These are phyloP conservation scores for Saturnia pavonia DNA, from an alignment of 2,888 invertebrate genomes.

Conservation along the genomic window DNA sequence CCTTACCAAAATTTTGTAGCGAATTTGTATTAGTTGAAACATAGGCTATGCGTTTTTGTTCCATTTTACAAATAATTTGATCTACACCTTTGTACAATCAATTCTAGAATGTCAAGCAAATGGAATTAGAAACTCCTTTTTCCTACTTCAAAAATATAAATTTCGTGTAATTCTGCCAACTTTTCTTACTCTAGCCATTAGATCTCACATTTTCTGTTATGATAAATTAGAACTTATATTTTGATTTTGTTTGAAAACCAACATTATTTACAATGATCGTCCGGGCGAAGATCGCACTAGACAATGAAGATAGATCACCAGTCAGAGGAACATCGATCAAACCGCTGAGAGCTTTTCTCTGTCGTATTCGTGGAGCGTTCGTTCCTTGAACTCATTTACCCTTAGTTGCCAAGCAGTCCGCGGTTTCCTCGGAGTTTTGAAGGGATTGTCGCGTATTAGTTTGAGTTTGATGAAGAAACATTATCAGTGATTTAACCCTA, in stretches of 20 bases:
- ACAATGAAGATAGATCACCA: constrained; percentile 37
- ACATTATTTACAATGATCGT: constrained; percentile 15
- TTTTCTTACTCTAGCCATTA: background rate
- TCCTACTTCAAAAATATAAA: background rate
- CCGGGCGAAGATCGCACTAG: constrained; percentile 6
- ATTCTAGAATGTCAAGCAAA: too few species aligned
- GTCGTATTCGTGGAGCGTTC: constrained; percentile 21
- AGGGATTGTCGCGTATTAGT: background rate
- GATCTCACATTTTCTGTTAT: background rate
- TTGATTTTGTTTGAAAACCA: background rate
- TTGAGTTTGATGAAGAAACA: background rate
- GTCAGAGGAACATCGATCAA: constrained; percentile 33
- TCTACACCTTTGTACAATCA: too few species aligned
- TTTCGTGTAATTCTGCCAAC: background rate
- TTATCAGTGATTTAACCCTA: background rate
- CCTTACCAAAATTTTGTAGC: too few species aligned
- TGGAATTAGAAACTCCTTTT: background rate
- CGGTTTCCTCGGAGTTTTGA: background rate
- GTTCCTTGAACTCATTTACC: constrained; percentile 2
- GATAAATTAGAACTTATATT: background rate
- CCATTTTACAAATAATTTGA: too few species aligned
- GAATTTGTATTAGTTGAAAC: too few species aligned
- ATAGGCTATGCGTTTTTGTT: too few species aligned
- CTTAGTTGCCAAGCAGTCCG: background rate
- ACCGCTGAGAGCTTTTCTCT: constrained; percentile 29